These are phyloP conservation scores for Otus sunia DNA, from an alignment of 2,113 vertebrate species.

Conservation along the genomic window DNA sequence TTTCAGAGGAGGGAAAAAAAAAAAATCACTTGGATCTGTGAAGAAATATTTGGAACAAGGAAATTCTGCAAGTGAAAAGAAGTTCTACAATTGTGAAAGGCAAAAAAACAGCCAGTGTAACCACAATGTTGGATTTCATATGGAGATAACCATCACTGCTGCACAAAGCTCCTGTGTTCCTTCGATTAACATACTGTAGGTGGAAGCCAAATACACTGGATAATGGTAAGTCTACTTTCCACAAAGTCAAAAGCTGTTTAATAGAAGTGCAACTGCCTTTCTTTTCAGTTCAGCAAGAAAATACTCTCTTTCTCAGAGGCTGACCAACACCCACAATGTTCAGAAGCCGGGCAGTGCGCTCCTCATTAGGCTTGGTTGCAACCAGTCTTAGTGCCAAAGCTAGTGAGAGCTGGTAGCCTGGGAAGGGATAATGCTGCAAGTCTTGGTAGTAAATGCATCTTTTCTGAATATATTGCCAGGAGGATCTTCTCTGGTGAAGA, in stretches of 20 bases:
- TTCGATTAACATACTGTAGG: neutral
- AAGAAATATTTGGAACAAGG: slow-evolving; percentile 8
- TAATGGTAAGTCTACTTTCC: slow-evolving; percentile 66
- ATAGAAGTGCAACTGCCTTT: neutral
- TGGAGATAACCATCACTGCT: neutral
- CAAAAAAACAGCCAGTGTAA: neutral
- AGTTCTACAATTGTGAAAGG: slow-evolving; percentile 26
- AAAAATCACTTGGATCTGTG: neutral
- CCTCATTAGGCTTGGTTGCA: neutral
- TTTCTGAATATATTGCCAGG: neutral
- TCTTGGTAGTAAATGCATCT: neutral
- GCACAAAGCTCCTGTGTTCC: slow-evolving; percentile 31
- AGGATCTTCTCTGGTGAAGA: neutral
- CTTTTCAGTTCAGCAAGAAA: neutral
- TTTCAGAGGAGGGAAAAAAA: slow-evolving; percentile 24
- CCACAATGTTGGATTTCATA: slow-evolving; percentile 30
- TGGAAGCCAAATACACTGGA: slow-evolving; percentile 44
- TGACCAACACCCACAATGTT: neutral
- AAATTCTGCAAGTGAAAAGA: neutral
- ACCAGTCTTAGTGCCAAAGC: neutral
- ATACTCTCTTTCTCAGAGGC: neutral
- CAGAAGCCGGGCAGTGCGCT: neutral
- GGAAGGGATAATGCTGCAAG: neutral
- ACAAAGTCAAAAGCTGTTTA: neutral
- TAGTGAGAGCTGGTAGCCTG: neutral